A percentile compares a stretch with the other conserved stretches of the same genome.
phyloP scores from a whole-genome alignment of 2,113 vertebrate species.

The Rattus rattus region DNA sequence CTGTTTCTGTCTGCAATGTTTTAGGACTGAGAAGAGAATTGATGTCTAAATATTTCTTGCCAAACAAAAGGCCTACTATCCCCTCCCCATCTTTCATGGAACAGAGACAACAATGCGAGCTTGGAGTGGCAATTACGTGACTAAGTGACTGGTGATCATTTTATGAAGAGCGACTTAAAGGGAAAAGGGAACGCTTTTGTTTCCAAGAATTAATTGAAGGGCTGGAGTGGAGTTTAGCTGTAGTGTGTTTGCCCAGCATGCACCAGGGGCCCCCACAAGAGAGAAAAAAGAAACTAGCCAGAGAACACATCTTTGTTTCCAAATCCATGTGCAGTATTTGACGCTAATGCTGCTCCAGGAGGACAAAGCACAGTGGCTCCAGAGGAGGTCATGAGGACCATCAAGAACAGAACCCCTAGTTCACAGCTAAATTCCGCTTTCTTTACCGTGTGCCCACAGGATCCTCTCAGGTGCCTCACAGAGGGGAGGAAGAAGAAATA shows the following conservation, averaged over 20 bases:
- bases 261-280: neutral
- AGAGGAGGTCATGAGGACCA: neutral
- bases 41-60: conserved; percentile 54
- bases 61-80: neutral
- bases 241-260: neutral
- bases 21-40: conserved; percentile 44
- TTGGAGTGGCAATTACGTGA: neutral
- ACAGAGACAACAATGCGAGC: neutral
- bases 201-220: neutral
- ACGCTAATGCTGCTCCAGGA: neutral
- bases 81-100: neutral
- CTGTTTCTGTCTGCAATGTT: neutral
- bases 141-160: conserved; percentile 10
- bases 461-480: neutral
- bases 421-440: neutral
- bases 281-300: neutral
- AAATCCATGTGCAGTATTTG: neutral
- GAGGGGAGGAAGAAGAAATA: neutral
- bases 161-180: conserved; percentile 42
- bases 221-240: neutral
- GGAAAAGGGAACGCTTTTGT: conserved; percentile 36
- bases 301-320: conserved; percentile 37
- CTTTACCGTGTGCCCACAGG: neutral
- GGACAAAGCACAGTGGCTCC: neutral
- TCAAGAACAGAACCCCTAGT: neutral